Percentiles rank a stretch among this genome's conserved stretches.
These are phyloP conservation scores for Phoxinus dragarum DNA, from an alignment of 2,797 vertebrate genomes.

Conservation along the genomic window DNA sequence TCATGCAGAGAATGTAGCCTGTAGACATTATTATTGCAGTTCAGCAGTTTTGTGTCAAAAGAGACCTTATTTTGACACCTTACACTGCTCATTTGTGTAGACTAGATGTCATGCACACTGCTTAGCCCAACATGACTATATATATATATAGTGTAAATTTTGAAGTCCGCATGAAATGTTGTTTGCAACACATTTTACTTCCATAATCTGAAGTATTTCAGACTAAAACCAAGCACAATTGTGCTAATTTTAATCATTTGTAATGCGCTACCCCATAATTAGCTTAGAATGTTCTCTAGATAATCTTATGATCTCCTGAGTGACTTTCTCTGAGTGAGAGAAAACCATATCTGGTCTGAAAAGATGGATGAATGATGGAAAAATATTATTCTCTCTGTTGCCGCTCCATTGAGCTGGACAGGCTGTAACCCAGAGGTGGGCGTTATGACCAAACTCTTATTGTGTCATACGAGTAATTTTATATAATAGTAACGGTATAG, in stretches of 20 bases:
- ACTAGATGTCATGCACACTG: neutral
- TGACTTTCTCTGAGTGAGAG: neutral
- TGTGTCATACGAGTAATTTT: neutral
- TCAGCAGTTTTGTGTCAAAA: neutral
- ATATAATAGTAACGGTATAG: neutral
- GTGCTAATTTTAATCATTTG: neutral
- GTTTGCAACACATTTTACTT: neutral
- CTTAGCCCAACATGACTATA: neutral
- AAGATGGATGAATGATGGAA: neutral
- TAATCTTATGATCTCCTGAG: neutral
- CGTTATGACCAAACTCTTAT: neutral
- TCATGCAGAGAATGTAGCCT: neutral
- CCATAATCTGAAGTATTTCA: neutral
- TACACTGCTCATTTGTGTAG: neutral
- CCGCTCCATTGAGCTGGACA: conserved; percentile 9
- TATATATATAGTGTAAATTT: neutral
- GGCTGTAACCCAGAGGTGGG: neutral
- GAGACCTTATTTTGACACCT: neutral
- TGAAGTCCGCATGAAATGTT: neutral
- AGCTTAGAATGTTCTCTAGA: neutral
- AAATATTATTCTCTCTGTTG: conserved; percentile 2
- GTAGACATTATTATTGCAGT: neutral
- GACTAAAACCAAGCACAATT: neutral
- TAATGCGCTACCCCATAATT: neutral
- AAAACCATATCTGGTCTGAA: neutral